Percentiles rank a stretch among this genome's conserved stretches.
Evolutionary conservation across 2,797 vertebrate genomes (phyloP).

Genomic region (Amblyopsis hoosieri): DNA sequence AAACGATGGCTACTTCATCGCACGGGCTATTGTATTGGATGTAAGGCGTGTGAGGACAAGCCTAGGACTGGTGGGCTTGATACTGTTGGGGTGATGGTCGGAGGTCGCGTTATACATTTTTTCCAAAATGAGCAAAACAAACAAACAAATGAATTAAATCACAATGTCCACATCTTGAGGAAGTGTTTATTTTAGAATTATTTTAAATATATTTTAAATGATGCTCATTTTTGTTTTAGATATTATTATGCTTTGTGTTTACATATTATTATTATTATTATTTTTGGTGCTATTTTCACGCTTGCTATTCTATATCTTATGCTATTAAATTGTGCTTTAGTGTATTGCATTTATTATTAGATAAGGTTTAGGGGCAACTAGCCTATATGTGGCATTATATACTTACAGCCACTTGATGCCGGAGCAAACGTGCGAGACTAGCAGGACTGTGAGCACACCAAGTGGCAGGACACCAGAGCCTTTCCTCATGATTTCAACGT

Average conservation of each 20-base stretch:
- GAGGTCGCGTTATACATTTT: too few relatives aligned
- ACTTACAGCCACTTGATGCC: constrained; percentile 99
- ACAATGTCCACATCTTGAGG: neutral
- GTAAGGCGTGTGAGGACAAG: neutral
- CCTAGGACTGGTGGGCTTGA: too few relatives aligned
- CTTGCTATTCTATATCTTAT: too few relatives aligned
- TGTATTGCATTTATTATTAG: too few relatives aligned
- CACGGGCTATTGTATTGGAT: constrained; percentile 17
- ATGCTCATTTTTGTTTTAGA: neutral
- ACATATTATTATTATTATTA: too few relatives aligned
- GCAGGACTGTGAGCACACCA: constrained; percentile 83
- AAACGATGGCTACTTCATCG: constrained; percentile 9
- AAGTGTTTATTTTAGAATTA: neutral
- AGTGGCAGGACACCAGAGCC: constrained; percentile 75
- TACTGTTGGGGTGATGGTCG: too few relatives aligned
- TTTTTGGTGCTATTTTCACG: too few relatives aligned
- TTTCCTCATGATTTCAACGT: constrained; percentile 82
- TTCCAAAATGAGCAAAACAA: too few relatives aligned
- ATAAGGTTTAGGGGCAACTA: too few relatives aligned
- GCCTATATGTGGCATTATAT: constrained; percentile 16
- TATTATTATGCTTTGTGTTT: neutral
- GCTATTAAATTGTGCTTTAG: too few relatives aligned
- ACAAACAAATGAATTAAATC: neutral
- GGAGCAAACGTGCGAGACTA: constrained; percentile 88
- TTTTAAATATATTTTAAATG: neutral